These are phyloP conservation scores for Parapristionchus giblindavisi DNA, from an alignment of 2,888 invertebrate genomes.

Conservation along the genomic window DNA sequence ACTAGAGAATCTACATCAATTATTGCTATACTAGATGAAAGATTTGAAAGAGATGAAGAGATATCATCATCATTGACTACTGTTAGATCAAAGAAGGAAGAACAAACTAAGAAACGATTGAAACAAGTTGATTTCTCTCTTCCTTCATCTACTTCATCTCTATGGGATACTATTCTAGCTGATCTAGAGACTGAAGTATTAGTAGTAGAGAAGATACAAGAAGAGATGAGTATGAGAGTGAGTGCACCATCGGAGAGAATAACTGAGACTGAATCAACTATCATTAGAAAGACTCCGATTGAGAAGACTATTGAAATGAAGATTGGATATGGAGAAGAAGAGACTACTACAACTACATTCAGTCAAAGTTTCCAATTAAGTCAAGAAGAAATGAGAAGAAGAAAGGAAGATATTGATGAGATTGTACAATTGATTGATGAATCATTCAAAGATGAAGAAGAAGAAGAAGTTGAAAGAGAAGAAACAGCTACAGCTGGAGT, in stretches of 20 bases:
- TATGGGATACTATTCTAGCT: conserved; percentile 57
- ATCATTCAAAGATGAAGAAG: conserved; percentile 32
- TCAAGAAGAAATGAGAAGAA: conserved; percentile 37
- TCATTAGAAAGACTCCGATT: too few relatives aligned
- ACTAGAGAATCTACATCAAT: conserved; percentile 10
- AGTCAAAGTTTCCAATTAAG: conserved; percentile 14
- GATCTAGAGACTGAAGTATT: conserved; percentile 58
- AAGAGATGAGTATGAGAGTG: conserved; percentile 45
- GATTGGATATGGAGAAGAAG: too few relatives aligned
- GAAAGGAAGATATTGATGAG: conserved; percentile 48
- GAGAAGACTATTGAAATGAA: conserved; percentile 27
- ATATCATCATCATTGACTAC: not conserved
- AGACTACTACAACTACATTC: conserved; percentile 30
- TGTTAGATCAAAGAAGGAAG: conserved; percentile 24
- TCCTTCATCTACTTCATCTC: conserved; percentile 42
- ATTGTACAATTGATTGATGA: conserved; percentile 53
- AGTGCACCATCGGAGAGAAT: too few relatives aligned
- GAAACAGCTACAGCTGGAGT: conserved; percentile 48
- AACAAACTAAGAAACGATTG: not conserved
- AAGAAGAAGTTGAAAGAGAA: conserved; percentile 45
- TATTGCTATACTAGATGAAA: not conserved
- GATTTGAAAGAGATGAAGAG: conserved; percentile 1
- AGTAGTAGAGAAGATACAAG: conserved; percentile 50
- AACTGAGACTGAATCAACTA: too few relatives aligned
- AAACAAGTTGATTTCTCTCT: conserved; percentile 27